A percentile compares a stretch with the other conserved stretches of the same genome.
Evolutionary conservation across 2,888 invertebrate species (phyloP).

Genomic region (Cephus nigrinus): DNA sequence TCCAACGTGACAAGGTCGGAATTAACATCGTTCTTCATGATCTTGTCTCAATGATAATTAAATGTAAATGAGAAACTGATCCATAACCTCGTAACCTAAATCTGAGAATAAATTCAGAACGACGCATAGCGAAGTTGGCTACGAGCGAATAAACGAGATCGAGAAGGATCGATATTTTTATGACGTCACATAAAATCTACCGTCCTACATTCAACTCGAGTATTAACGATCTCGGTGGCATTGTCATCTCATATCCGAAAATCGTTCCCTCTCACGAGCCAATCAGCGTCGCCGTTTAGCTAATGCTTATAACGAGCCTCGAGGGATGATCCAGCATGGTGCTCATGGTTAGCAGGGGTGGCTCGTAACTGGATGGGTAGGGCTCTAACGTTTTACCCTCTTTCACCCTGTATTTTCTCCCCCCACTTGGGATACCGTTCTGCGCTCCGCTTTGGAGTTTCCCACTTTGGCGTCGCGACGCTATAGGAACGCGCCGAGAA

Average conservation of each 20-base stretch:
- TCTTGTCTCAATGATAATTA: not conserved
- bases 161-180: not conserved
- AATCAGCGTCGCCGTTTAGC: conserved; percentile 50
- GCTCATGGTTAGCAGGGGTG: conserved; percentile 12
- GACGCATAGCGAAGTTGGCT: not conserved
- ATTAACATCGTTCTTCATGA: conserved; percentile 18
- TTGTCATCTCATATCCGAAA: not conserved
- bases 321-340: conserved; percentile 41
- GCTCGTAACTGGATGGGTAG: conserved; percentile 31
- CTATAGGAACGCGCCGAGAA: not conserved
- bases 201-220: not conserved
- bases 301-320: conserved; percentile 52
- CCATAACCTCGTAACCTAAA: not conserved
- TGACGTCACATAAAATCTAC: not conserved
- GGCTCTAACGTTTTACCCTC: conserved; percentile 21
- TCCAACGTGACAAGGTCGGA: conserved; percentile 36
- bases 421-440: not conserved
- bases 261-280: conserved; percentile 28
- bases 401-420: conserved; percentile 23
- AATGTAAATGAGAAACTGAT: not conserved
- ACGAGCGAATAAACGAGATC: not conserved
- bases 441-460: not conserved
- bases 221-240: not conserved
- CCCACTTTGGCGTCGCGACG: not conserved
- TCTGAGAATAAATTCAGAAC: not conserved